Base-by-base conservation (phyloP, 2,888 invertebrate genomes). In the Xestia xanthographa region DNA sequence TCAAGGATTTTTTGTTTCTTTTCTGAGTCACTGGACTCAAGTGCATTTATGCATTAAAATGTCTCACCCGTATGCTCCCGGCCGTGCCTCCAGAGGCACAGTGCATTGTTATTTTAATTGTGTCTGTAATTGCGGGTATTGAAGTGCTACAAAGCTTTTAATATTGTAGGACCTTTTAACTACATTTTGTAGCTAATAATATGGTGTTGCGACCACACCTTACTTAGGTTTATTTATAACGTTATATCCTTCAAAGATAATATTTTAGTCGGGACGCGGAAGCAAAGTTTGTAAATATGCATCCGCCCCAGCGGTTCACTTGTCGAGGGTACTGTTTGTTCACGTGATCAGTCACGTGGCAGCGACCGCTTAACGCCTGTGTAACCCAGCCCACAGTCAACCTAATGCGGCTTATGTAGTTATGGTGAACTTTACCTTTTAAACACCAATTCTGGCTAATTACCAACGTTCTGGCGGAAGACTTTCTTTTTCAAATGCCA, bases 221-320 rank as follows among this genome's bases (percentile, higher is more conserved):
- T 29, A 53, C 12, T 58, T 48, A 22, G 34, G 58, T 77, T 75
- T 88, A 89, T 90, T 87, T 88, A 83, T 85, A 82, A 72, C 81
- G 79, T 82, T 80, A 81, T 83, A 81, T 83, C 84, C 86, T 90
- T 87, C 88, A 86, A 90, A 88, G 87, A 88, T 90, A 87, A 90
- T 91, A 89, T 88, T 90, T 86, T 89, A 87, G 88, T 86, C 86
- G 82, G 88, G 90, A 90, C 87, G 87, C 86, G 88, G 86, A 88
- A 91, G 92, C 89, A 88, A 88, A 91, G 91, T 93, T 92, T 90
- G 91, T 93, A 94, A 93, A 93, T 91, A 92, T 82, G 80, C 83
- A 88, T 90, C 87, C 88, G 88, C 85, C 86, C 89, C 80, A 77
- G 73, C 89, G 88, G 87, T 89, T 90, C 86, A 87, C 86, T 85